Conservation (phyloP, 2,888 invertebrate genomes). For the Chrysolina oricalcia region DNA sequence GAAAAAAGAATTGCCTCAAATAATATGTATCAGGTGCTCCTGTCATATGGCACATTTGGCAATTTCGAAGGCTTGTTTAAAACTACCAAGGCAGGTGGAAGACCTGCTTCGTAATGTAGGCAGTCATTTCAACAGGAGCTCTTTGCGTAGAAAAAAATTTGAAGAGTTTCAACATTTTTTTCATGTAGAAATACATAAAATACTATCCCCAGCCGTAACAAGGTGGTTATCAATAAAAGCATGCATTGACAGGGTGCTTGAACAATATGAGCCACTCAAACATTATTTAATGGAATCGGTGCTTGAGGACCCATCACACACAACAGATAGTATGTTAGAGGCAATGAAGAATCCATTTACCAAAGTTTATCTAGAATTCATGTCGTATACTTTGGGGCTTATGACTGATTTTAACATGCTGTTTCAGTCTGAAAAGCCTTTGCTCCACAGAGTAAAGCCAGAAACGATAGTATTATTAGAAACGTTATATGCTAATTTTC, state of each 20-base stretch:
- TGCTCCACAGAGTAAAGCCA: conserved; percentile 1
- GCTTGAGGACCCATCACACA: too few relatives aligned
- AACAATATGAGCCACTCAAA: conserved; percentile 62
- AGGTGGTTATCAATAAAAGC: conserved; percentile 64
- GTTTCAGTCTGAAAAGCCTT: conserved; percentile 18
- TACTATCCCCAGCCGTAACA: conserved; percentile 54
- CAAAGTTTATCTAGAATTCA: conserved; percentile 29
- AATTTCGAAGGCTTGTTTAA: conserved; percentile 63
- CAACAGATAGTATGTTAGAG: too few relatives aligned
- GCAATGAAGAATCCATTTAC: conserved; percentile 30
- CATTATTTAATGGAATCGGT: conserved; percentile 58
- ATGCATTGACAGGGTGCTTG: conserved; percentile 64
- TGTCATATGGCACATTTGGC: conserved; percentile 65
- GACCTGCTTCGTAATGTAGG: conserved; percentile 59
- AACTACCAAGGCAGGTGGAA: conserved; percentile 60
- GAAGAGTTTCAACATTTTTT: conserved; percentile 65
- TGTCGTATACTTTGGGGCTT: conserved; percentile 29
- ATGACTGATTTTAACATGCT: conserved; percentile 27
- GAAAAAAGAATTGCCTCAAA: conserved; percentile 44
- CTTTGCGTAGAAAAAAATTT: conserved; percentile 46
- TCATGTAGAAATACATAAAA: conserved; percentile 63
- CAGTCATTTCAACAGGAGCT: conserved; percentile 55
- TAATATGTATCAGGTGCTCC: conserved; percentile 63
- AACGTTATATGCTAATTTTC: conserved; percentile 9
- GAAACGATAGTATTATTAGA: conserved; percentile 12